These are phyloP conservation scores for Talpa occidentalis DNA, from an alignment of 2,113 vertebrate species.

Conservation along the genomic window DNA sequence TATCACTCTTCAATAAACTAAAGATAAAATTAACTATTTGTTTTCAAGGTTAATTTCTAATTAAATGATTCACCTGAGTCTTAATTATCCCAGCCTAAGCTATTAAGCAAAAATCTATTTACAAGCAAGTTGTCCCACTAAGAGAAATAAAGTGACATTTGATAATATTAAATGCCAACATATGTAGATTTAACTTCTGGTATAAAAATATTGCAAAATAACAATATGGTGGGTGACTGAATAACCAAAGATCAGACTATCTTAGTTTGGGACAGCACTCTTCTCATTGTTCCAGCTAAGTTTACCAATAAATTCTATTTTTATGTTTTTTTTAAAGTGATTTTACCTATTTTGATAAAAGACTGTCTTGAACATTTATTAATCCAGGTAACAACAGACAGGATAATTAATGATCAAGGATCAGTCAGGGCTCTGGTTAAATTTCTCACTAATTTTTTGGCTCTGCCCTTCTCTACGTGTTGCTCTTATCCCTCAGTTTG, in stretches of 20 bases:
- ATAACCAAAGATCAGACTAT: constrained; percentile 4
- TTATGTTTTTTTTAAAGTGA: constrained; percentile 42
- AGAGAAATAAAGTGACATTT: constrained; percentile 22
- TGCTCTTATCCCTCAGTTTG: constrained; percentile 2
- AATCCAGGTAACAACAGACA: not conserved
- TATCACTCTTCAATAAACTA: constrained; percentile 42
- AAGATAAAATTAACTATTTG: not conserved
- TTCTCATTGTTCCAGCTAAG: not conserved
- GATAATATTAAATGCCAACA: constrained; percentile 8
- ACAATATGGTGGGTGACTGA: constrained; percentile 10
- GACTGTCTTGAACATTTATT: constrained; percentile 1
- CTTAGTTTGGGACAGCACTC: not conserved
- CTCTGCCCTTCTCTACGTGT: not conserved
- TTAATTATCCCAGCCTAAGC: not conserved
- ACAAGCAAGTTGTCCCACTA: not conserved
- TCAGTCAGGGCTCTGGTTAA: constrained; percentile 17
- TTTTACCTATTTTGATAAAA: constrained; percentile 28
- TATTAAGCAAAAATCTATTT: constrained; percentile 10
- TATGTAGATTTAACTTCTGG: constrained; percentile 1
- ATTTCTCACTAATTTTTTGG: not conserved
- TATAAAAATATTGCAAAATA: constrained; percentile 32
- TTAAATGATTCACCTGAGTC: not conserved
- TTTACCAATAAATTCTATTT: constrained; percentile 35
- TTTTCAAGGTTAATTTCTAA: constrained; percentile 53
- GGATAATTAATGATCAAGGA: not conserved